phyloP scores from a whole-genome alignment of 2,888 invertebrate genomes.

The Herminia tarsipennalis region DNA sequence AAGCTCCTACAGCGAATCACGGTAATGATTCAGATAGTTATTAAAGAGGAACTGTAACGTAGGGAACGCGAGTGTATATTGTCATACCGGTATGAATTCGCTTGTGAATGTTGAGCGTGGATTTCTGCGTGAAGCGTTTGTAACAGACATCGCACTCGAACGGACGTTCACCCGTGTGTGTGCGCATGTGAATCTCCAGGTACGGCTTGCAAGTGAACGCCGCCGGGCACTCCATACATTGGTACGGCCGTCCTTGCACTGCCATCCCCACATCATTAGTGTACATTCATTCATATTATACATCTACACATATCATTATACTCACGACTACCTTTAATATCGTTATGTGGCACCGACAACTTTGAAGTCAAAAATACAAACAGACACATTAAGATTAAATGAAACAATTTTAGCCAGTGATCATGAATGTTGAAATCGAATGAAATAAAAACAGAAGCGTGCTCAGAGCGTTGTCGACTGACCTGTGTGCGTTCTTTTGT shows the following conservation, averaged over 20 bases:
- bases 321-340: slow-evolving; percentile 46
- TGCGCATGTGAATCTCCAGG: slow-evolving; percentile 88
- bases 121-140: slow-evolving; percentile 86
- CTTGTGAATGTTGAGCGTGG: slow-evolving; percentile 86
- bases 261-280: slow-evolving; percentile 50
- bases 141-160: slow-evolving; percentile 86
- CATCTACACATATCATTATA: slow-evolving; percentile 36
- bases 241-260: slow-evolving; percentile 85
- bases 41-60: slow-evolving; percentile 1
- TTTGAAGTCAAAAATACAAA: slow-evolving; percentile 44
- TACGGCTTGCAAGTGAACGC: slow-evolving; percentile 87
- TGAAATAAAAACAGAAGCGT: slow-evolving; percentile 21
- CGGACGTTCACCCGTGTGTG: slow-evolving; percentile 84
- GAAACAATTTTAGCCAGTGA: slow-evolving; percentile 26
- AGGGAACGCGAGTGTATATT: slow-evolving; percentile 30
- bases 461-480: slow-evolving; percentile 47
- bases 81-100: slow-evolving; percentile 85
- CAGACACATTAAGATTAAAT: slow-evolving; percentile 26
- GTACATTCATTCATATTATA: slow-evolving; percentile 22
- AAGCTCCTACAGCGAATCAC: slow-evolving; percentile 14
- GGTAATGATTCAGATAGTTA: background rate
- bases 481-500: slow-evolving; percentile 92
- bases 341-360: slow-evolving; percentile 82
- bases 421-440: slow-evolving; percentile 23
- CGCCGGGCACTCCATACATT: slow-evolving; percentile 85